These are phyloP conservation scores for Hypsopygia costalis DNA, from an alignment of 2,888 invertebrate genomes.

Conservation along the genomic window DNA sequence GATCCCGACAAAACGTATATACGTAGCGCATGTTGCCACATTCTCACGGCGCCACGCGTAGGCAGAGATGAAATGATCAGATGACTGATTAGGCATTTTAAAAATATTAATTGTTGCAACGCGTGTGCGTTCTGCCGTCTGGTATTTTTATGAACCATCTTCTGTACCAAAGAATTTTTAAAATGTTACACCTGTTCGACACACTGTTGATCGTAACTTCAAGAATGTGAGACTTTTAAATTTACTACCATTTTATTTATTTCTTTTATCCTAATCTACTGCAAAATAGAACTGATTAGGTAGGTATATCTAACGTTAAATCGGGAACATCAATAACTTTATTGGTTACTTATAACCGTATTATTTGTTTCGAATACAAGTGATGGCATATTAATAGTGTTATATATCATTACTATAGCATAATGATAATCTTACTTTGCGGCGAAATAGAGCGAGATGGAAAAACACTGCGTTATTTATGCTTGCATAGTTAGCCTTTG, in stretches of 20 bases:
- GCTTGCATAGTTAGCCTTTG: too few species aligned
- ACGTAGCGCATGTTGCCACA: conserved; percentile 31
- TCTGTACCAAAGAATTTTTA: conserved; percentile 1
- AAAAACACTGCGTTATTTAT: too few species aligned
- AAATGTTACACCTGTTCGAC: conserved; percentile 7
- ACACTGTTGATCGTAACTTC: not conserved
- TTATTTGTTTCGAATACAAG: too few species aligned
- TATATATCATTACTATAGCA: too few species aligned
- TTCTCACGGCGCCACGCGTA: conserved; percentile 58
- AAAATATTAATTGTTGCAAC: conserved; percentile 67
- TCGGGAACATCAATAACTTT: too few species aligned
- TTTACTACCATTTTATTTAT: not conserved
- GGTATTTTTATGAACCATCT: conserved; percentile 39
- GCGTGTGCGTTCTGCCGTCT: conserved; percentile 41
- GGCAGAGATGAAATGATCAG: conserved; percentile 58
- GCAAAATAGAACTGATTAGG: too few species aligned
- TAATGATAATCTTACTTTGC: too few species aligned
- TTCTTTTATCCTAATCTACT: too few species aligned
- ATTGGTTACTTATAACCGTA: too few species aligned
- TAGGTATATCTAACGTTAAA: too few species aligned
- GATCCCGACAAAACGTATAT: not conserved
- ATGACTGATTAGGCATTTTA: conserved; percentile 75
- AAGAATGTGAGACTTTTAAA: conserved; percentile 7
- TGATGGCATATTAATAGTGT: too few species aligned
- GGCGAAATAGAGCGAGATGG: too few species aligned